Conservation (phyloP, 2,888 invertebrate species). For the Pyrocoelia pectoralis region DNA sequence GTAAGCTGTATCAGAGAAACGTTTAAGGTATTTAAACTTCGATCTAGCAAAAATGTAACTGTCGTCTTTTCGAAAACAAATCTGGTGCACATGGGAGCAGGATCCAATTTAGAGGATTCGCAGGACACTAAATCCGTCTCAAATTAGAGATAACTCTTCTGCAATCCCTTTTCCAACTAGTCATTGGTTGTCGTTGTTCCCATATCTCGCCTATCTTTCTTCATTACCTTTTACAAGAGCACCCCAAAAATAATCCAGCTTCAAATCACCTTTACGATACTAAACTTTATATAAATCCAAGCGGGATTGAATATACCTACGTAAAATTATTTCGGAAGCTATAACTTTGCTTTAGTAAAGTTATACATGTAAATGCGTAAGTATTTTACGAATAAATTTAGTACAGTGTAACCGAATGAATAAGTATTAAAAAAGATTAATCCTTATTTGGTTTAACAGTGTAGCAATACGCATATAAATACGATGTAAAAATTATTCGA, state of each 20-base stretch:
- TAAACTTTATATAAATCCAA: conserved; percentile 17
- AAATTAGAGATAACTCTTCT: conserved; percentile 66
- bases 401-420: too few relatives aligned
- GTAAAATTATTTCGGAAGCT: not conserved
- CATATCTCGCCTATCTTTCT: conserved; percentile 54
- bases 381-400: too few relatives aligned
- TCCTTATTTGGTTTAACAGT: too few relatives aligned
- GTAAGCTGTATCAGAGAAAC: conserved; percentile 12
- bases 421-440: too few relatives aligned
- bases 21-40: conserved; percentile 38
- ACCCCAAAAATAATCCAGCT: conserved; percentile 35
- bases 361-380: too few relatives aligned
- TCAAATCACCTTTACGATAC: conserved; percentile 33
- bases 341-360: too few relatives aligned
- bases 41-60: conserved; percentile 49
- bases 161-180: conserved; percentile 58
- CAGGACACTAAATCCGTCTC: conserved; percentile 64
- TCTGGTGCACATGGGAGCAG: conserved; percentile 44
- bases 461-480: too few relatives aligned
- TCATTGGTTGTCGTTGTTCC: conserved; percentile 57
- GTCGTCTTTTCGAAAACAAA: conserved; percentile 43
- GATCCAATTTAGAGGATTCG: conserved; percentile 66
- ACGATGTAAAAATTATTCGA: not conserved
- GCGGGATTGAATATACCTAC: conserved; percentile 9
- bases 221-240: conserved; percentile 47